Evolutionary conservation across 2,888 invertebrate genomes (phyloP).

Genomic region (Acanthococcus lagerstroemiae): DNA sequence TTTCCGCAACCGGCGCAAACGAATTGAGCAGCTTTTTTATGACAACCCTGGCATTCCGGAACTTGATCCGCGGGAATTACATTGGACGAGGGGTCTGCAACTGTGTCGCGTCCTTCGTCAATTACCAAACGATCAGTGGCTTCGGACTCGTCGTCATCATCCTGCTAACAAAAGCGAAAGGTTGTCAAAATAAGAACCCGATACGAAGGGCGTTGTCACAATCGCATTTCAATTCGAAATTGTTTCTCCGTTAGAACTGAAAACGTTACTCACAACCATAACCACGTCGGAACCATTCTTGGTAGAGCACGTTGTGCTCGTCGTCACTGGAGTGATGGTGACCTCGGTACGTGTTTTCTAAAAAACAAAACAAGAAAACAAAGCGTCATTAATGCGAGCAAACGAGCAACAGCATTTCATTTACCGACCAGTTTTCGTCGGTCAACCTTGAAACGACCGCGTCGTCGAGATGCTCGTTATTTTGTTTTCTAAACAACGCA

Average conservation of each 20-base stretch:
- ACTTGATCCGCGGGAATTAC: constrained; percentile 43
- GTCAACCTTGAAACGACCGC: too few relatives aligned
- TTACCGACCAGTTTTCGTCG: too few relatives aligned
- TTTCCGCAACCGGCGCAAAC: constrained; percentile 83
- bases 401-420: too few relatives aligned
- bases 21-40: constrained; percentile 68
- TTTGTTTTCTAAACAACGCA: neutral
- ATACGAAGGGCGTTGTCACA: too few relatives aligned
- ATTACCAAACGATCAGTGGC: constrained; percentile 44
- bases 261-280: constrained; percentile 34
- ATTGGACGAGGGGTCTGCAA: constrained; percentile 40
- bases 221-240: too few relatives aligned
- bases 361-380: constrained; percentile 34
- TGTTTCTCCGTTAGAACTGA: too few relatives aligned
- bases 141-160: constrained; percentile 48
- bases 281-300: constrained; percentile 36
- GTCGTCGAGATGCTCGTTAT: neutral
- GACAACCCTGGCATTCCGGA: constrained; percentile 77
- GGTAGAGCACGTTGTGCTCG: constrained; percentile 33
- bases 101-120: constrained; percentile 43
- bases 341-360: constrained; percentile 51
- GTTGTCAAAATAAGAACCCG: neutral
- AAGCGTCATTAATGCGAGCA: neutral
- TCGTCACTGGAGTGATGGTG: constrained; percentile 48
- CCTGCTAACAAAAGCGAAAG: constrained; percentile 39